Evolutionary conservation across 1,140 invertebrate species (phyloP), one percentile per base, ranked within the genome.

Genomic region (Drosophila littoralis): DNA sequence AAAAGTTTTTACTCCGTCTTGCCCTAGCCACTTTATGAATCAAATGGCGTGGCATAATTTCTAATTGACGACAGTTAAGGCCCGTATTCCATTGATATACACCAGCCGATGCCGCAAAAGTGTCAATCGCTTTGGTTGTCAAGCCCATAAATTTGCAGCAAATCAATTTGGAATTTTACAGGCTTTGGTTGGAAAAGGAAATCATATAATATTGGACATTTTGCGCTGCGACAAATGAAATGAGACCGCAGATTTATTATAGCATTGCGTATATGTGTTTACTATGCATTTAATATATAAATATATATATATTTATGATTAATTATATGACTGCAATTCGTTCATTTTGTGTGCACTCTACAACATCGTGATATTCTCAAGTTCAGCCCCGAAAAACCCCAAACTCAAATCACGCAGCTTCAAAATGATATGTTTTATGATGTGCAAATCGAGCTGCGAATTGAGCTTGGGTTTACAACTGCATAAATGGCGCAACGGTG

Each of bases 141-240:
- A 59, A 46, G 57, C 32, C 28, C 57, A 45, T 46, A 46, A 59
- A 33, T 59, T 45, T 12, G 42, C 13, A 7, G 10, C 60, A 60
- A 79, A 67, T 83, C 73, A 77, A 84, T 83, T 84, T 75, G 73
- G 72, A 80, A 69, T 73, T 79, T 59, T 61, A 69, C 48, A n/a
- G 46, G 42, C 42, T 46, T 59, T 28, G 22, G 46, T 17, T 46
- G 9, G 42, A 15, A 17, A 50, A 43, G 15, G 17, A 48, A 58
- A 67, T 67, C 54, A 46, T 40, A 71, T 50, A 66, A 35, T 22
- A 43, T 58, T 42, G 36, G 17, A 43, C 33, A 48, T 70, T 63
- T 45, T 54, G 7, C 12, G 6, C 13, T 33, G 17, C 28, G n/a
- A 7, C 15, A 69, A 54, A 40, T 22, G 42, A 65, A 69, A 46